Evolutionary conservation across 2,113 vertebrate species (phyloP), one percentile per base, ranked within the genome.

Genomic region (Cynoglossus semilaevis): DNA sequence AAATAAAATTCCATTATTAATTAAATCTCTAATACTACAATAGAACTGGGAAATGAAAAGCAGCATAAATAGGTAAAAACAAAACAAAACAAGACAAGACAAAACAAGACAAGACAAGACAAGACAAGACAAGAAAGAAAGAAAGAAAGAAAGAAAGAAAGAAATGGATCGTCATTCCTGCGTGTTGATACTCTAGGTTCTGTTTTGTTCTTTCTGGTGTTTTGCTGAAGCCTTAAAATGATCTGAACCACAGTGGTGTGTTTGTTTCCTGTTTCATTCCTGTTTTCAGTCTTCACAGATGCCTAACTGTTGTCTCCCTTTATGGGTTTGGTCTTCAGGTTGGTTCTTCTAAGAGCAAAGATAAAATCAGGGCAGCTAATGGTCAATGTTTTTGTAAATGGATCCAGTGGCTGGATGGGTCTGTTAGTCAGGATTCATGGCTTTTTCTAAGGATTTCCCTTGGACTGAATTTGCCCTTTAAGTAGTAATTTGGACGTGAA

Each of bases 181-280:
- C 14, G 15, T 36, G 29, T 75, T 67, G 22, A 29, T 29, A 29
- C 22, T 29, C 22, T 4, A 29, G 22, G 22, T 4, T 29, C 22
- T 29, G 22, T 29, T 29, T 29, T 29, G 22, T 29, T 29, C 22
- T 29, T 77, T 67, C 67, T 47, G 58, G 15, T 70, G 64, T 80
- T 85, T 81, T 71, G 53, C 64, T 74, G 52, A 58, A 61, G 60
- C 45, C 3, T 51, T 60, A 41, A 19, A 48, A 46, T 63, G 46
- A 51, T 75, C 58, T 37, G 50, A 80, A 71, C 65, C 67, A 64
- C 51, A 36, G 74, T 60, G 70, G 66, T 68, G 51, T 76, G 70
- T 74, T 72, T 75, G 76, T 74, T 64, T 73, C 51, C 53, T 75
- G 69, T 69, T 73, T 45, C 44, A 72, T 67, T 66, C 38, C 75